Base-by-base conservation (phyloP, 2,797 vertebrate genomes). In the Bufotes viridis region DNA sequence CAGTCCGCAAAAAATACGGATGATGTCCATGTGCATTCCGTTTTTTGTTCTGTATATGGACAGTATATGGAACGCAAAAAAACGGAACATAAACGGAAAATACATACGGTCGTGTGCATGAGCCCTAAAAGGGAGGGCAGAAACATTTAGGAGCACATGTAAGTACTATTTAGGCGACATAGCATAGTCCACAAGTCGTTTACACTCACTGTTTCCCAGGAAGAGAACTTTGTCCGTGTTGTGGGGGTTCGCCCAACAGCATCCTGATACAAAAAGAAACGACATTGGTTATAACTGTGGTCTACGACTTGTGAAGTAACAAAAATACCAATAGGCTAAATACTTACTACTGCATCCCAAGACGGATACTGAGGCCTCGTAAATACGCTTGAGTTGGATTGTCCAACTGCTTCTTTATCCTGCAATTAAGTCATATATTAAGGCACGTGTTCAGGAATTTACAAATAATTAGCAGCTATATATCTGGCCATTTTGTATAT, bases 331-430 rank as follows among this genome's bases (percentile, higher is more conserved):
- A 63, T 18, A 63, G 7, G 34, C 12, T 67, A 76, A 12, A 8
- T 14, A 85, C 83, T 85, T 29, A 85, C 82, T 29, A 85, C 82
- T 49, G 15, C 55, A 49, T 76, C 83, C 83, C 83, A 76, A 10
- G 72, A n/a, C 26, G 34, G 78, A 72, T 51, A 72, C 8, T 57
- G 85, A 60, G 60, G 1, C 20, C 22, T 78, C 42, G 53, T 22
- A 2, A 78, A 20, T 18, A 34, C 55, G 10, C 22, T 55, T 12
- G 83, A 85, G 7, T 76, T 7, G 22, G 58, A 1, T 55, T n/a
- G 60, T 57, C 74, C 60, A 20, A 78, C 74, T 13, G 58, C 22
- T 53, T 78, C 83, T 24, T 78, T 78, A 11, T 78, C 84, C 84
- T 85, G 72, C 24, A 65, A 63, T 22, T n/a, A 49, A 17, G 22